Conservation (phyloP, 2,113 vertebrate genomes). For the Pedionomus torquatus region DNA sequence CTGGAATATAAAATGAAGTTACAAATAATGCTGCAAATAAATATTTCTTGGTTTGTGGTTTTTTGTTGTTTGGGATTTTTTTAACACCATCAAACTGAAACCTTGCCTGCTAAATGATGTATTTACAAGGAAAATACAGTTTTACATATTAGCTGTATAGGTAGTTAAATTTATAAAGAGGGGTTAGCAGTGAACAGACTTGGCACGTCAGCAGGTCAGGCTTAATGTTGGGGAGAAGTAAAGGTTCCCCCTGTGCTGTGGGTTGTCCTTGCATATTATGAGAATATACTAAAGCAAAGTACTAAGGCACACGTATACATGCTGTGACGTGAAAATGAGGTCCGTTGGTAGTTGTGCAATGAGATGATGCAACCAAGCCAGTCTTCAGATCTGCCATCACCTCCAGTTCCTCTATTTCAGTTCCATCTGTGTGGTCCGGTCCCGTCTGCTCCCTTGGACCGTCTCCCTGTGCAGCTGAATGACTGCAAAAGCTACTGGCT, state of each 20-base stretch:
- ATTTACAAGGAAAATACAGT: not conserved
- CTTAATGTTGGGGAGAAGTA: not conserved
- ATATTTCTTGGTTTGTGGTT: not conserved
- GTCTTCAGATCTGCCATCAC: not conserved
- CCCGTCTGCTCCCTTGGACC: not conserved
- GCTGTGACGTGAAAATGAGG: not conserved
- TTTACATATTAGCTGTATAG: not conserved
- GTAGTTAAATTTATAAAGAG: not conserved
- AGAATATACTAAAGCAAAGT: not conserved
- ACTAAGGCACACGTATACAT: not conserved
- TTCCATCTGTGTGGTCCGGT: not conserved
- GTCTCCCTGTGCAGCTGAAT: fast-evolving
- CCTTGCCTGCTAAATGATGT: not conserved
- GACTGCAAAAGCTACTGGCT: not conserved
- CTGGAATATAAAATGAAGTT: not conserved
- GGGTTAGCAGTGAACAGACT: not conserved
- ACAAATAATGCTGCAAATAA: not conserved
- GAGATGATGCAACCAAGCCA: not conserved
- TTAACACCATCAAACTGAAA: not conserved
- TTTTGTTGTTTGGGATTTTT: not conserved
- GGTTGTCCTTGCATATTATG: not conserved
- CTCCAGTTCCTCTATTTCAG: not conserved
- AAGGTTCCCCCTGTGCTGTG: not conserved
- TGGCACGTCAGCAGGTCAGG: not conserved
- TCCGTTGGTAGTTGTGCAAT: not conserved